Conservation (phyloP, 2,797 vertebrate species). For the Oophaga sylvatica region DNA sequence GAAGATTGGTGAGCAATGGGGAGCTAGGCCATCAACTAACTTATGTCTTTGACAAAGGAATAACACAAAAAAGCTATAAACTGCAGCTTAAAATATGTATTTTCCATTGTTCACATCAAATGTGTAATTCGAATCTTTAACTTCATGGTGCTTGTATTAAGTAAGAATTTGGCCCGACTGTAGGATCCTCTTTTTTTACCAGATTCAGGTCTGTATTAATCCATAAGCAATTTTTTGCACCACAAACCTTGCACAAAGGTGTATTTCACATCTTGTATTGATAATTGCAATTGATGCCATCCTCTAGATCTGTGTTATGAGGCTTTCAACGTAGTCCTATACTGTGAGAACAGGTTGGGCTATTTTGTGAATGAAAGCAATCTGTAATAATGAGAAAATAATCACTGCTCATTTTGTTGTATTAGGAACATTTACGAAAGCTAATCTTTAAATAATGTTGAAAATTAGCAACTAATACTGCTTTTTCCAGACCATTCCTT, state of each 20-base stretch:
- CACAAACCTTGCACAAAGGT: too few species aligned
- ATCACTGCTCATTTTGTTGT: conserved; percentile 15
- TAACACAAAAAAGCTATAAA: neutral
- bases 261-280: too few species aligned
- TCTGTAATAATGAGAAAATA: conserved; percentile 1
- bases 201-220: too few species aligned
- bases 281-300: too few species aligned
- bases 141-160: neutral
- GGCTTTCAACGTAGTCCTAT: neutral
- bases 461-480: neutral
- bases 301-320: too few species aligned
- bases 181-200: neutral
- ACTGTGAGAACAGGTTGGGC: neutral
- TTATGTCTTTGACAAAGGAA: neutral
- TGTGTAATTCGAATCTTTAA: neutral
- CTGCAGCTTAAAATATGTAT: neutral
- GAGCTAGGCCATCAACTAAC: neutral
- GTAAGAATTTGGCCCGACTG: neutral
- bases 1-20: neutral
- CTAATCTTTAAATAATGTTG: conserved; percentile 1
- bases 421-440: conserved; percentile 19
- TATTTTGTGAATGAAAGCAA: neutral
- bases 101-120: neutral
- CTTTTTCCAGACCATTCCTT: neutral
- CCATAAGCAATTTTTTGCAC: too few species aligned